Base-by-base conservation (phyloP, 2,888 invertebrate species). In the Mylabris sibirica region DNA sequence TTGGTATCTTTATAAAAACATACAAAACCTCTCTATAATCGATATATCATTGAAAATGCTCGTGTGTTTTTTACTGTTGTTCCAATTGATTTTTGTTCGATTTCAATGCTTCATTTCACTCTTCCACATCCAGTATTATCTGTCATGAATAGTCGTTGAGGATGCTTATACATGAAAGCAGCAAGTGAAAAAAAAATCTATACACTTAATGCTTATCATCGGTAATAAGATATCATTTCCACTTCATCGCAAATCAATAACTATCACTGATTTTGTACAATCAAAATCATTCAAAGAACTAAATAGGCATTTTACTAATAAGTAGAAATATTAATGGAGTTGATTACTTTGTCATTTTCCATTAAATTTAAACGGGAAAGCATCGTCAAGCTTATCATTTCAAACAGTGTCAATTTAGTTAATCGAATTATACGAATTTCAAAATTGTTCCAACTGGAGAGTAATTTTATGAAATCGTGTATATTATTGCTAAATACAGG, bases 211-310 rank as follows among this genome's bases (percentile, higher is more conserved):
- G 49, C 49, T 20, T 49, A 20, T 49, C 49, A 49, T 49, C 20
- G 49, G 49, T 49, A 49, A 49, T 49, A 49, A 49, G 49, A 20
- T 20, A 49, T 49, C 49, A 49, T 49, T 49, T 49, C 49, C 11
- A 20, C 49, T 49, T 49, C 20, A 49, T 49, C 3, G 49, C 49
- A 49, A 20, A 8, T 20, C 49, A 20, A 49, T 20, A 49, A 49
- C 20, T 49, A 49, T 20, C 49, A 49, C 20, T 20, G 49, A 49
- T 49, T 20, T 49, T 8, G 20, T 49, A 9, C 20, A 49, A 49
- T 49, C 20, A n/a, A 49, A 20, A 49, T 49, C 20, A 0, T 3
- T 11, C 8, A 11, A 11, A 49, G 11, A 49, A 49, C 49, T 49
- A 9, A 20, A 49, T 3, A 20, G 49, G 20, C 2, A 30, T 30